Conservation (phyloP, 2,113 vertebrate species). For the Sprattus sprattus region DNA sequence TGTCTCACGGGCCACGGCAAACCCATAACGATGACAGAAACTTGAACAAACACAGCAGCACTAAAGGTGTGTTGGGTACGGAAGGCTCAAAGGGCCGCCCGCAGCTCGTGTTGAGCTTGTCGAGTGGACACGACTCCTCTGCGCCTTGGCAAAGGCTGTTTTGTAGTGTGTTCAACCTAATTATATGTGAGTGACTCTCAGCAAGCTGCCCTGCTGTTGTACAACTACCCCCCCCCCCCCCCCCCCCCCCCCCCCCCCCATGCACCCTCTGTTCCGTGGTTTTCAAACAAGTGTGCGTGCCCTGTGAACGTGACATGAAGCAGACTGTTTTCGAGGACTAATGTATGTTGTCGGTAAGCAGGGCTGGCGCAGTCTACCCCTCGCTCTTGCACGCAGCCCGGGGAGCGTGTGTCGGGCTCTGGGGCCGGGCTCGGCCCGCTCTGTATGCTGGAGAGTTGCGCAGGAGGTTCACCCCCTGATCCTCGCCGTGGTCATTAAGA, state of each 20-base stretch:
- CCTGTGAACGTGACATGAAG: neutral
- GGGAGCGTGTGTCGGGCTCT: neutral
- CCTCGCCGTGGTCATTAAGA: slow-evolving; percentile 53
- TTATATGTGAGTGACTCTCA: neutral
- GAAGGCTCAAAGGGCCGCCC: neutral
- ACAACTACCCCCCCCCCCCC: neutral
- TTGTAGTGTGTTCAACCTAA: neutral
- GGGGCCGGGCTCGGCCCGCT: no score
- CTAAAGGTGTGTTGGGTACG: neutral
- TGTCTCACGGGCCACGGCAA: neutral
- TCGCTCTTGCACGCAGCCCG: neutral
- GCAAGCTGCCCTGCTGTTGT: neutral
- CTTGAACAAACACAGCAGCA: neutral
- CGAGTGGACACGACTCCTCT: neutral
- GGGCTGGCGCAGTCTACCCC: neutral
- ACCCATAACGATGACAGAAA: neutral
- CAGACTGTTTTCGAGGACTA: neutral
- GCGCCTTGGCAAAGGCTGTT: neutral
- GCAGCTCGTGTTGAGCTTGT: neutral
- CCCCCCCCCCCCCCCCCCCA: neutral
- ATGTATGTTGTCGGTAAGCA: neutral
- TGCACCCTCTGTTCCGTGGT: neutral
- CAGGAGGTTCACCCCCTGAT: slow-evolving; percentile 45
- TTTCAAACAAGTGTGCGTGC: neutral
- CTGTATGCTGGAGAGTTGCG: slow-evolving; percentile 34